Conservation (phyloP, 2,797 vertebrate species). For the Tiaroga cobitis region DNA sequence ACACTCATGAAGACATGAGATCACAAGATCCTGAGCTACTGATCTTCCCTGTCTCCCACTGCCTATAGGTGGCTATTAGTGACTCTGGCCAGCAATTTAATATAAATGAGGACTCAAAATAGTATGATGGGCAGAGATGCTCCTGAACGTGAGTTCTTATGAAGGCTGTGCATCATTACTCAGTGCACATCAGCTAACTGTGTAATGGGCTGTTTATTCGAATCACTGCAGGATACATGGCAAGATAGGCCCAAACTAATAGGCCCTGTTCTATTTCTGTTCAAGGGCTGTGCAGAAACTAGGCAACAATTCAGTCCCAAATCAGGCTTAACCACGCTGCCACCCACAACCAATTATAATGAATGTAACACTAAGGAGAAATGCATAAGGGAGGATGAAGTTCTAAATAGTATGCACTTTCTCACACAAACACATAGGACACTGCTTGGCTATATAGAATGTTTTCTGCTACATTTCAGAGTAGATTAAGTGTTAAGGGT, state of each 20-base stretch:
- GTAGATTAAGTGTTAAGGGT: background rate
- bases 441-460: conserved; percentile 1
- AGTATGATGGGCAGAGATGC: conserved; percentile 17
- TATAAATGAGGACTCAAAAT: conserved; percentile 45
- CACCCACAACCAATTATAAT: conserved; percentile 43
- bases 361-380: conserved; percentile 27
- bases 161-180: conserved; percentile 28
- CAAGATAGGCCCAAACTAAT: conserved; percentile 33
- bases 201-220: conserved; percentile 31
- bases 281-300: conserved; percentile 32
- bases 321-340: conserved; percentile 13
- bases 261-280: conserved; percentile 43
- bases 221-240: conserved; percentile 34
- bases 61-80: conserved; percentile 30
- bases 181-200: conserved; percentile 28
- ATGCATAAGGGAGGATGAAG: conserved; percentile 3
- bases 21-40: conserved; percentile 55
- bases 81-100: conserved; percentile 23
- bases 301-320: conserved; percentile 29
- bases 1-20: conserved; percentile 47
- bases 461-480: background rate
- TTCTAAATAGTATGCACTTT: conserved; percentile 9
- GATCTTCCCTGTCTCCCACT: conserved; percentile 15
- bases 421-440: conserved; percentile 19
- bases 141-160: background rate